Evolutionary conservation across 2,888 invertebrate species (phyloP).

Genomic region (Hartigia nigra): DNA sequence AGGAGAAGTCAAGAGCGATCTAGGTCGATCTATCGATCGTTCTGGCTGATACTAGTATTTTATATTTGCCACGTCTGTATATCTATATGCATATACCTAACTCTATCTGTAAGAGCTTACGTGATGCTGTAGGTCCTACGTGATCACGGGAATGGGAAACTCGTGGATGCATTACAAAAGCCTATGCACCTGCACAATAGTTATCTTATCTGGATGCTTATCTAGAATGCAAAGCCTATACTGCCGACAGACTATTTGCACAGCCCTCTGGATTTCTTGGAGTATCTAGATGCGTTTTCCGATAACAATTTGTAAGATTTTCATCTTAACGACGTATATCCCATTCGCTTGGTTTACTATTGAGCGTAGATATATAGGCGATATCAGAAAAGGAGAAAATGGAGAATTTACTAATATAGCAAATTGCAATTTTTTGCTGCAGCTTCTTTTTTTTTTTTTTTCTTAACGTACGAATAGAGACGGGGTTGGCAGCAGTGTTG

Average conservation of each 20-base stretch:
- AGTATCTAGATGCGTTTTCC: not conserved
- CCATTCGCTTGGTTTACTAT: too few relatives aligned
- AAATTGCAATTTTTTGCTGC: not conserved
- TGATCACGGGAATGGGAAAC: not conserved
- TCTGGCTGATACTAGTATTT: not conserved
- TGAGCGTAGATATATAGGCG: too few relatives aligned
- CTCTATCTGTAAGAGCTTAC: not conserved
- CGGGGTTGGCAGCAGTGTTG: too few relatives aligned
- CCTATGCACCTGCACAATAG: not conserved
- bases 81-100: not conserved
- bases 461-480: slow-evolving; percentile 38
- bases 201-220: not conserved
- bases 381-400: not conserved
- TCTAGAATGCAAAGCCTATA: not conserved
- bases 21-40: not conserved
- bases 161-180: not conserved
- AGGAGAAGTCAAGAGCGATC: not conserved
- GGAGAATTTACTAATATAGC: not conserved
- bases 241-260: not conserved
- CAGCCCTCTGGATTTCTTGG: not conserved
- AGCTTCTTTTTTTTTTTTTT: not conserved
- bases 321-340: not conserved
- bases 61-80: not conserved
- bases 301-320: not conserved
- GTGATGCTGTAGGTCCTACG: not conserved